These are phyloP conservation scores for Apamea sordens DNA, from an alignment of 2,888 invertebrate genomes.

Conservation along the genomic window DNA sequence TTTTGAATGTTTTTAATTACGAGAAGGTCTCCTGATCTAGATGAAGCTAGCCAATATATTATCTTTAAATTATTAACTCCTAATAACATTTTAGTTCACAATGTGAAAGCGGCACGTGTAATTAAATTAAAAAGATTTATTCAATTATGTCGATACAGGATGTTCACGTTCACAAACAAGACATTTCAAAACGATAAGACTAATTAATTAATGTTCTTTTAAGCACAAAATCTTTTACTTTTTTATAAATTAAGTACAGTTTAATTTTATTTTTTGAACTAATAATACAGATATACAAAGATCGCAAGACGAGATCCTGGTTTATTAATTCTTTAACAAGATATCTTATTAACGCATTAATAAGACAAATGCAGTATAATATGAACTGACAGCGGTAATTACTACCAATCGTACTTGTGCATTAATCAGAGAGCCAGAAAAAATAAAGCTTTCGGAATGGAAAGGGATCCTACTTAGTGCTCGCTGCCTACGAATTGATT, in stretches of 20 bases:
- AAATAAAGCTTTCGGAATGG: constrained; percentile 14
- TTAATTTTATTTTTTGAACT: constrained; percentile 43
- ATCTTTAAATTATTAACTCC: neutral
- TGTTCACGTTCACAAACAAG: constrained; percentile 53
- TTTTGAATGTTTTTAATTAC: too few relatives aligned
- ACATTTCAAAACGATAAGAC: constrained; percentile 47
- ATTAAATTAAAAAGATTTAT: constrained; percentile 45
- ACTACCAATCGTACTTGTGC: constrained; percentile 50
- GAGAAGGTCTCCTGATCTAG: neutral
- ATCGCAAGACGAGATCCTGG: constrained; percentile 40
- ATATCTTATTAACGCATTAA: constrained; percentile 63
- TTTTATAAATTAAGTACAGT: constrained; percentile 34
- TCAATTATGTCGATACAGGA: constrained; percentile 50
- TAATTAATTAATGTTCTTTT: constrained; percentile 37
- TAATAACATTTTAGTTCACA: neutral
- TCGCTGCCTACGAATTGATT: neutral
- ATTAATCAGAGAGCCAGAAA: constrained; percentile 43
- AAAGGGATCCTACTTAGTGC: neutral
- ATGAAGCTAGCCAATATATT: neutral
- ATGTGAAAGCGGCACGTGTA: constrained; percentile 30
- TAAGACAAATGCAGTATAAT: constrained; percentile 53
- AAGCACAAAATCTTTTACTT: constrained; percentile 23
- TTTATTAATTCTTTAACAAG: constrained; percentile 50
- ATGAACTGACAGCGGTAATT: constrained; percentile 54
- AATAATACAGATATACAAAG: constrained; percentile 54